phyloP scores from a whole-genome alignment of 2,888 invertebrate species.

The Melieria picta region DNA sequence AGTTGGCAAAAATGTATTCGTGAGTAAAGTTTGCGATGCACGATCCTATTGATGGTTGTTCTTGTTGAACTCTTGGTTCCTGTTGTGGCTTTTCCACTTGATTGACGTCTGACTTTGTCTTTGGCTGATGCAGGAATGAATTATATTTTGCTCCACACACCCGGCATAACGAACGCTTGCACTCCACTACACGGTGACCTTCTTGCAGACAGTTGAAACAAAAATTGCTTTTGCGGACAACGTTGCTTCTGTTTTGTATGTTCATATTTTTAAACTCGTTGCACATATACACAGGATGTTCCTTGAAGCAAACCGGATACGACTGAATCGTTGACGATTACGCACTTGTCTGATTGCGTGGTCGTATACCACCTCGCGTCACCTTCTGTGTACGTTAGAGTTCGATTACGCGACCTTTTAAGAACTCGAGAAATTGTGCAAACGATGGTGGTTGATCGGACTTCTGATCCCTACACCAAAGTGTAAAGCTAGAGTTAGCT shows the following conservation, averaged over 20 bases:
- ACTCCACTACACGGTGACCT: constrained; percentile 26
- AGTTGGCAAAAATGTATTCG: constrained; percentile 19
- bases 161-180: constrained; percentile 24
- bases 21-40: constrained; percentile 5
- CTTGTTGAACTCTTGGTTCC: not conserved
- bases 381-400: constrained; percentile 21
- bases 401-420: constrained; percentile 30
- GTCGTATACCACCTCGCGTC: not conserved
- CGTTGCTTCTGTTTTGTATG: constrained; percentile 14
- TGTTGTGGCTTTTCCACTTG: not conserved
- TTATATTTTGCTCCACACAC: constrained; percentile 32
- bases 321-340: constrained; percentile 18
- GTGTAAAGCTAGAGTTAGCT: constrained; percentile 30
- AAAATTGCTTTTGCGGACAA: constrained; percentile 15
- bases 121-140: constrained; percentile 24
- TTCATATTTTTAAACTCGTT: constrained; percentile 19
- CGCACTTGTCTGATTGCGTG: constrained; percentile 5
- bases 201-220: constrained; percentile 36
- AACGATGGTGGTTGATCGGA: constrained; percentile 24
- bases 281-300: constrained; percentile 32
- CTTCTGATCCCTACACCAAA: constrained; percentile 29
- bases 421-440: constrained; percentile 28
- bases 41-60: constrained; percentile 2
- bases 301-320: constrained; percentile 16
- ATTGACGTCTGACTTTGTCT: not conserved